Base-by-base conservation (phyloP, 2,113 vertebrate species). In the Gila orcuttii region DNA sequence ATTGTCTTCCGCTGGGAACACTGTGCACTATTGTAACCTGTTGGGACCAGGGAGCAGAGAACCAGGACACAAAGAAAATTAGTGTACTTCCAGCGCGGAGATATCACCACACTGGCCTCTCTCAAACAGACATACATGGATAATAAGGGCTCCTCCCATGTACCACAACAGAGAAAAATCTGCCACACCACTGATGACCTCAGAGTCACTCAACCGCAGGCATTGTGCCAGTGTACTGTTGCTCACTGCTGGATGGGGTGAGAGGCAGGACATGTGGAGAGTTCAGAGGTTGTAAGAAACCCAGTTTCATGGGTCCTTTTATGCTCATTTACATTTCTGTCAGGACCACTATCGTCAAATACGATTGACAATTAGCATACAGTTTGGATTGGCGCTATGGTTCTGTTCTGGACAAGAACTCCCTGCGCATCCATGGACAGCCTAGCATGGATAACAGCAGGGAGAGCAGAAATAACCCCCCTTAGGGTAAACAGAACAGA, bases 11-110 rank as follows among this genome's bases (percentile, higher is more conserved):
- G 73, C 90, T 92, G 84, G 90, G 93, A 95, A 93, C 95, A 97
- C 95, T 97, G 95, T 93, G 93, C 92, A 89, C 94, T 93, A 95
- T 96, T 96, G 96, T 96, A 91, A 95, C 96, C 91, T 90, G 82
- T 76, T 91, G 92, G 92, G 94, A 95, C 94, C 95, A 94, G 47
- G 6, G 93, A 94, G 95, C 94, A 93, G 94, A 94, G 93, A 94
- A 86, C 66, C 79, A 79, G 87, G 77, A 90, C 86, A 90, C 85
- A 91, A 92, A 90, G 88, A 93, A 94, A 95, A 94, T 96, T 96
- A 96, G 96, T 95, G 92, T 91, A 93, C 93, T 90, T 93, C 94
- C 93, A 88, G 52, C 64, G 77, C 21, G 80, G 94, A 93, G 93
- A 93, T 92, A 94, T 88, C 93, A 87, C 94, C 93, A 94, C 94